These are phyloP conservation scores for Drosophila aldrichi DNA, from an alignment of 2,888 invertebrate genomes.

Conservation along the genomic window DNA sequence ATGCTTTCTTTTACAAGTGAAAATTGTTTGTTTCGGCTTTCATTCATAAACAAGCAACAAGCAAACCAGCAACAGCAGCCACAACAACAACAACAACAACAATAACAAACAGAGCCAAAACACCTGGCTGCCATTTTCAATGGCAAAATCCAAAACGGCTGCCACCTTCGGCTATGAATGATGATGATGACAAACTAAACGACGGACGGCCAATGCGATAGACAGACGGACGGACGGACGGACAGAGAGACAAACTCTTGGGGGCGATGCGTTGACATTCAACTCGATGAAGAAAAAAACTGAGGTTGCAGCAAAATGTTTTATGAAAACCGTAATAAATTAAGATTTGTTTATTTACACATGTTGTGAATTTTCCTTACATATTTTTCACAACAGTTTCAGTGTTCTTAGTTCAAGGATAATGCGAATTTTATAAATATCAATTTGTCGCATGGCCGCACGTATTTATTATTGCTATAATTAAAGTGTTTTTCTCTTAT, in stretches of 20 bases:
- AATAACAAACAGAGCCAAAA: slow-evolving; percentile 31
- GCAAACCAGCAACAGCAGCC: slow-evolving; percentile 1
- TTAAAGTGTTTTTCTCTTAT: slow-evolving; percentile 24
- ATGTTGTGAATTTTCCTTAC: slow-evolving; percentile 13
- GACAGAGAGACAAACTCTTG: slow-evolving; percentile 26
- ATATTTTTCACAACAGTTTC: slow-evolving; percentile 16
- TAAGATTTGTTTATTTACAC: slow-evolving; percentile 47
- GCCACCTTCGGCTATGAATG: slow-evolving; percentile 54
- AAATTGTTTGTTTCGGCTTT: slow-evolving; percentile 51
- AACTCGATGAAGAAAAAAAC: slow-evolving; percentile 42
- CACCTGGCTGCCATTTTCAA: slow-evolving; percentile 75
- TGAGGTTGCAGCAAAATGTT: slow-evolving; percentile 28
- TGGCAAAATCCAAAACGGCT: slow-evolving; percentile 56
- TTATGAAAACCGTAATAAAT: slow-evolving; percentile 65
- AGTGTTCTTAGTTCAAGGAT: slow-evolving; percentile 69
- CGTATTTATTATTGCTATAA: slow-evolving; percentile 20
- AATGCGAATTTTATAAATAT: slow-evolving; percentile 29
- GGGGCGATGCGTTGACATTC: slow-evolving; percentile 66
- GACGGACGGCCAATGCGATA: slow-evolving; percentile 7
- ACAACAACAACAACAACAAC: neutral
- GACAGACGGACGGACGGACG: slow-evolving; percentile 2
- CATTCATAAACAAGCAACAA: slow-evolving; percentile 39
- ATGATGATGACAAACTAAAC: slow-evolving; percentile 35
- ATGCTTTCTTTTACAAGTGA: slow-evolving; percentile 54
- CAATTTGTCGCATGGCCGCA: slow-evolving; percentile 20